Evolutionary conservation across 2,888 invertebrate species (phyloP), one percentile per base, ranked within the genome.

Genomic region (Drosophila meridionalis): DNA sequence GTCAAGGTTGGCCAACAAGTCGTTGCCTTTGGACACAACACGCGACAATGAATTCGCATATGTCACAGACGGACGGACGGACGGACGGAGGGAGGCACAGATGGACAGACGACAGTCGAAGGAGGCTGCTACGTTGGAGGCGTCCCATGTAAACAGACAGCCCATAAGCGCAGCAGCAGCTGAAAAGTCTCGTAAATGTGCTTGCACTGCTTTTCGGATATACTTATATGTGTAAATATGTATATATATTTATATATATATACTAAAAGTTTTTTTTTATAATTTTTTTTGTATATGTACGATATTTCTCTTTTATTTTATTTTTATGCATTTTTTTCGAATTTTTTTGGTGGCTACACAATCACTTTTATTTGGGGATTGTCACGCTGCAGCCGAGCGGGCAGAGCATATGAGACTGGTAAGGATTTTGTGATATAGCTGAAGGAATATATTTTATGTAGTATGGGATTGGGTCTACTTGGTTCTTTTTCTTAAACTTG

Each of bases 31-130:
- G 63, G 68, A 69, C 69, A 66, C 77, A 87, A 89, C 87, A 89
- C 89, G 89, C 89, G 89, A 89, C 90, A 89, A 89, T 89, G 90
- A 90, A 89, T 89, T 90, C 89, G 87, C 90, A 90, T 90, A 89
- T 90, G 89, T 89, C 90, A 89, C 90, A 78, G 69, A 58, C 65
- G 6, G 26, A 12, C 20, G 7, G 52, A 58, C 69, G 5, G 38
- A 50, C 47, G 36, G 40, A 40, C 30, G 1, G 30, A 14, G 1
- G 28, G 28, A 4, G 1, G 12, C 26, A 0, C 11, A 43, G 84
- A 57, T 58, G 61, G 64, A 76, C 64, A n/a, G 20, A 43, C 43
- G 28, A 40, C 42, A 30, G n/a, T 59, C 48, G 47, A n/a, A 56
- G 70, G 72, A 65, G 75, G 61, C 75, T 58, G 72, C 72, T 59